These are phyloP conservation scores for Eumerus sabulonum DNA, from an alignment of 2,888 invertebrate genomes.

Conservation along the genomic window DNA sequence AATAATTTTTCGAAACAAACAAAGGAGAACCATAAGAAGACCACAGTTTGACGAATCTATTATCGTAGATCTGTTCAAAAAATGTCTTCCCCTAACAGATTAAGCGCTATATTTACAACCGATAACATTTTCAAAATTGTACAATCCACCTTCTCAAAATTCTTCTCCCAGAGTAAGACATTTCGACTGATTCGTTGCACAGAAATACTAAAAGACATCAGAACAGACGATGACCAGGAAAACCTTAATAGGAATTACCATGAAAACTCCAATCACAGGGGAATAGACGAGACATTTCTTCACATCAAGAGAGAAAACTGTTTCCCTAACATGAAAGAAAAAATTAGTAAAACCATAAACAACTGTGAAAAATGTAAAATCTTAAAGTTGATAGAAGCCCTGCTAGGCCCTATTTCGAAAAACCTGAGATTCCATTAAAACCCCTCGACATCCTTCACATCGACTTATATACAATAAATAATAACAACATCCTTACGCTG, in stretches of 20 bases:
- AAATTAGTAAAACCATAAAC: not conserved
- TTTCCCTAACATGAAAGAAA: too few species aligned
- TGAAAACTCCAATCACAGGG: conserved; percentile 7
- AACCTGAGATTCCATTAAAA: too few species aligned
- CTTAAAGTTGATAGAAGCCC: too few species aligned
- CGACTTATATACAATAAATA: too few species aligned
- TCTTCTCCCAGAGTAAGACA: not conserved
- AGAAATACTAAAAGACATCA: not conserved
- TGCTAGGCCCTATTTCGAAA: too few species aligned
- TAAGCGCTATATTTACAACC: too few species aligned
- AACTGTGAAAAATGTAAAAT: too few species aligned
- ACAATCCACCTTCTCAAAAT: conserved; percentile 3
- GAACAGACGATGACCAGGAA: not conserved
- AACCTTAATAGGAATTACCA: not conserved
- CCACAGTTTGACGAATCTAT: not conserved
- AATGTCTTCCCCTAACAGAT: not conserved
- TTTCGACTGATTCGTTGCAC: not conserved
- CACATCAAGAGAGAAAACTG: not conserved
- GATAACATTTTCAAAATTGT: too few species aligned
- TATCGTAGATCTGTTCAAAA: not conserved
- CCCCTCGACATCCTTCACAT: too few species aligned
- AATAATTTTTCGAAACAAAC: not conserved
- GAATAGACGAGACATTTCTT: not conserved
- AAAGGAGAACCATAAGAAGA: too few species aligned
- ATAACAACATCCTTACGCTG: too few species aligned